phyloP scores from a whole-genome alignment of 2,888 invertebrate species.

The Xestoiulus laeticollis region DNA sequence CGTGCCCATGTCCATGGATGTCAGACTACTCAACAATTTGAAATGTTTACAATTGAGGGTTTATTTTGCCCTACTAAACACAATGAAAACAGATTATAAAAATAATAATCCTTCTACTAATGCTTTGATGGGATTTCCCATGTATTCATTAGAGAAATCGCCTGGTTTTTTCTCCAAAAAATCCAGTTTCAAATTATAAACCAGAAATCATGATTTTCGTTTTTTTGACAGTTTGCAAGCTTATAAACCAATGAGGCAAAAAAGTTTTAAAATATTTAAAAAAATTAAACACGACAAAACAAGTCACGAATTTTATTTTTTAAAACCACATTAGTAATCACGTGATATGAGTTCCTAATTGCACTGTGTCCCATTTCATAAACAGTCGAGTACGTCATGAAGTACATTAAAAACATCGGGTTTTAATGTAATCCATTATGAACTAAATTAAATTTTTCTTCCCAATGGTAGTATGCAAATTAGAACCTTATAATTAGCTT shows the following conservation, averaged over 20 bases:
- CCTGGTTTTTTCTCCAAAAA: background rate
- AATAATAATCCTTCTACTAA: background rate
- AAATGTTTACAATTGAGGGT: background rate
- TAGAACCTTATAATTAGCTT: background rate
- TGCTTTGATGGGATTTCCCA: background rate
- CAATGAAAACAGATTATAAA: background rate
- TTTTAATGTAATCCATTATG: background rate
- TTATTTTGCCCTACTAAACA: background rate
- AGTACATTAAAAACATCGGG: background rate
- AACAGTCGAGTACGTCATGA: background rate
- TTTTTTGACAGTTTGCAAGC: background rate
- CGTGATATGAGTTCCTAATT: background rate
- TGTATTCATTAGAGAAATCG: background rate
- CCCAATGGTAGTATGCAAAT: background rate
- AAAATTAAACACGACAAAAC: background rate
- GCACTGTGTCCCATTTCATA: background rate
- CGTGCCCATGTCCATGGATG: background rate
- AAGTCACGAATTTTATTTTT: background rate
- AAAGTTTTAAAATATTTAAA: background rate
- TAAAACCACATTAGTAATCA: background rate
- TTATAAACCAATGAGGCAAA: background rate
- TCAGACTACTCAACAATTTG: background rate
- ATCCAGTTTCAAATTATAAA: background rate
- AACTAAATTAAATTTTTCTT: background rate
- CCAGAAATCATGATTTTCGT: background rate